Conservation (phyloP, 2,797 vertebrate genomes). For the Sciurus carolinensis region DNA sequence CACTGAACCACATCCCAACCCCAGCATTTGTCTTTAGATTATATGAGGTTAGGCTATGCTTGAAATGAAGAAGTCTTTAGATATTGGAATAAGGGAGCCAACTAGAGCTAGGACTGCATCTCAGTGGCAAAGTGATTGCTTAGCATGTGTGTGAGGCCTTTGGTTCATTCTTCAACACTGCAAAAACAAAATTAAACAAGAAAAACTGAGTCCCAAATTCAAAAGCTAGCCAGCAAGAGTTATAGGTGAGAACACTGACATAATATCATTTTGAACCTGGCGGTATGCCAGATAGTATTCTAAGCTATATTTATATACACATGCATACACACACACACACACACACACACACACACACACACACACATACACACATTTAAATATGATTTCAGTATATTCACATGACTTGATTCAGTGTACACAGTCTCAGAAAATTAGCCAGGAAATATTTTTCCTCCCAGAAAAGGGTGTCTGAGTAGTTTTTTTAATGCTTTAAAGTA, state of each 20-base stretch:
- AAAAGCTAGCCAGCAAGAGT: constrained; percentile 18
- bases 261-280: constrained; percentile 10
- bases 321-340: not conserved
- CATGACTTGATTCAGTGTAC: constrained; percentile 51
- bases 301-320: not conserved
- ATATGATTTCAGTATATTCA: constrained; percentile 13
- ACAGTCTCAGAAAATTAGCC: constrained; percentile 27
- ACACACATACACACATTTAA: not conserved
- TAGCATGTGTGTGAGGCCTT: not conserved
- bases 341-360: no score
- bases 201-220: no score
- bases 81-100: constrained; percentile 44
- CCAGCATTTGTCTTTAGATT: constrained; percentile 47
- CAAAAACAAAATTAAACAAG: not conserved
- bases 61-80: constrained; percentile 54
- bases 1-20: no score
- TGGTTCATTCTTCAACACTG: not conserved
- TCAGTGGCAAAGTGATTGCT: not conserved
- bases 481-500: constrained; percentile 70
- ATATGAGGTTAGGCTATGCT: constrained; percentile 52
- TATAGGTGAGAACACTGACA: constrained; percentile 39
- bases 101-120: not conserved
- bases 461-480: constrained; percentile 26
- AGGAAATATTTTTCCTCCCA: constrained; percentile 33
- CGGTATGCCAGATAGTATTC: constrained; percentile 25